Evolutionary conservation across 1,140 invertebrate genomes (phyloP).

Genomic region (Drosophila varians): DNA sequence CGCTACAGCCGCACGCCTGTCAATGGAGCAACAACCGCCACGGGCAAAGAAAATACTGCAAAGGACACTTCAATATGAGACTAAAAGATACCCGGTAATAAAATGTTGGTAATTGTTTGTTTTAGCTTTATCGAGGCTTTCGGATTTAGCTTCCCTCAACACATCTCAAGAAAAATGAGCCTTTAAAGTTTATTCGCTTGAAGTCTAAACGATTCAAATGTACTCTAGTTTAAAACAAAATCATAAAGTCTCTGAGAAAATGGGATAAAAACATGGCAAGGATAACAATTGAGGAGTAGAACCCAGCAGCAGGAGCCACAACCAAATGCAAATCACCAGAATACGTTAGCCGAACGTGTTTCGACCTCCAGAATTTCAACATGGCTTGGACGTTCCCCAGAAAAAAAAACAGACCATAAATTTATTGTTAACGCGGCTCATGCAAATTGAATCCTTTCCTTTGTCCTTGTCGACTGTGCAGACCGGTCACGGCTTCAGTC

Average conservation of each 20-base stretch:
- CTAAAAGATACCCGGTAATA: slow-evolving; percentile 15
- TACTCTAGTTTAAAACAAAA: too few species aligned
- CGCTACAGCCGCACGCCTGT: slow-evolving; percentile 54
- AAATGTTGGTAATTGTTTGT: neutral
- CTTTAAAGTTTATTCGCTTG: too few species aligned
- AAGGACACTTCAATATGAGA: neutral
- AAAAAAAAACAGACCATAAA: slow-evolving; percentile 39
- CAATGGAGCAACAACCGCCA: slow-evolving; percentile 42
- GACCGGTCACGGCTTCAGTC: slow-evolving; percentile 26
- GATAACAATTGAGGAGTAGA: slow-evolving; percentile 59
- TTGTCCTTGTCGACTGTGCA: slow-evolving; percentile 37
- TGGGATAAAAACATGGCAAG: slow-evolving; percentile 12
- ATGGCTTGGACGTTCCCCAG: slow-evolving; percentile 10
- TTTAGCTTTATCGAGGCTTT: neutral
- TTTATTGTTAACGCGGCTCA: slow-evolving; percentile 67
- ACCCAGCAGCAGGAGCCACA: slow-evolving; percentile 26
- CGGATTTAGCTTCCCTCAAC: too few species aligned
- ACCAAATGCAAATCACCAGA: slow-evolving; percentile 62
- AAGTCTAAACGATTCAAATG: too few species aligned
- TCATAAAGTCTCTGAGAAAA: too few species aligned
- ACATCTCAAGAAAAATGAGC: neutral
- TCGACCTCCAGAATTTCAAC: slow-evolving; percentile 31
- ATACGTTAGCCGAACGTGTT: slow-evolving; percentile 60
- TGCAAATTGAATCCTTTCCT: slow-evolving; percentile 63
- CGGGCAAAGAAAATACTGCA: slow-evolving; percentile 16